These are phyloP conservation scores for Pseudococcus longispinus DNA, from an alignment of 2,888 invertebrate genomes.

Conservation along the genomic window DNA sequence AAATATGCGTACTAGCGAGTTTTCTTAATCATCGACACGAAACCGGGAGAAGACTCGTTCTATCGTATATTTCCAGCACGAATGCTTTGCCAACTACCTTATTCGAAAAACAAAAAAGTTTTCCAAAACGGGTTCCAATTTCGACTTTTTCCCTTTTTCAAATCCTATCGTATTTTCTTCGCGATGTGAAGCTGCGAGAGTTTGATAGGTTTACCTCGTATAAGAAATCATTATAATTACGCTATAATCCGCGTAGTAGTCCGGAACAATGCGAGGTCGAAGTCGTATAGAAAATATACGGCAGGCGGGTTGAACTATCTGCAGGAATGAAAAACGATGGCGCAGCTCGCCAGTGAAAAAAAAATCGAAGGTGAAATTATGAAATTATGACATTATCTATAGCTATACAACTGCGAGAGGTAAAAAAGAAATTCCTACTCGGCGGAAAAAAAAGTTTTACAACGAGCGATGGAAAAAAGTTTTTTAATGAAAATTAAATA, in stretches of 20 bases:
- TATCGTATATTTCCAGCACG: neutral
- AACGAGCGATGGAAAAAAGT: neutral
- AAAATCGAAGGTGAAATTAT: neutral
- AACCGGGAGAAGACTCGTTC: neutral
- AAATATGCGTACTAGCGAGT: neutral
- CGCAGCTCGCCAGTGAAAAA: neutral
- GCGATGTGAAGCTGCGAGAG: neutral
- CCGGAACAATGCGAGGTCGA: neutral
- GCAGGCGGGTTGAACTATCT: neutral
- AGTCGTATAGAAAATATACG: neutral
- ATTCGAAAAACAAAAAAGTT: neutral
- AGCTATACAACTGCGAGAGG: neutral
- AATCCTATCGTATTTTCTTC: neutral
- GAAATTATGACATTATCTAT: neutral
- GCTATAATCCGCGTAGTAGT: neutral
- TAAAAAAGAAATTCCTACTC: neutral
- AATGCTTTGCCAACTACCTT: neutral
- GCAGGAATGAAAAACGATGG: neutral
- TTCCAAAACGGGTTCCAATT: neutral
- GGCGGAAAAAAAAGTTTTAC: neutral
- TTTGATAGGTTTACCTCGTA: neutral
- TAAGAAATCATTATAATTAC: neutral
- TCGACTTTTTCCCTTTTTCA: neutral
- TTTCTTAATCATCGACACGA: conserved; percentile 30
- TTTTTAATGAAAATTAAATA: conserved; percentile 23